Evolutionary conservation across 1,140 invertebrate genomes (phyloP).

Genomic region (Zaprionus nigranus): DNA sequence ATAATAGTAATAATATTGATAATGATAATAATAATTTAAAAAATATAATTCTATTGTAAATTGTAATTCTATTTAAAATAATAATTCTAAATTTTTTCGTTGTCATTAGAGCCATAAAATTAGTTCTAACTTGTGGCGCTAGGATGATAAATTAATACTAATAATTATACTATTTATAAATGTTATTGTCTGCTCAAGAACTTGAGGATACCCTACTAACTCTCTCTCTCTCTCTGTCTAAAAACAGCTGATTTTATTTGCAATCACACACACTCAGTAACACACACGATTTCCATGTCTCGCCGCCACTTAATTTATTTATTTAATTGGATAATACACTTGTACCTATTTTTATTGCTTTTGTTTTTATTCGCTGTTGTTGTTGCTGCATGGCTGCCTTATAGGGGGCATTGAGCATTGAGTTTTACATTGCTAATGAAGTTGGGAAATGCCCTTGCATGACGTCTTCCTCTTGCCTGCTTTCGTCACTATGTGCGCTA

Average conservation of each 20-base stretch:
- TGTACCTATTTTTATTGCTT: slow-evolving; percentile 7
- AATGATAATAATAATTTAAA: too few species aligned
- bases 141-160: too few species aligned
- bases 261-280: background rate
- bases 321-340: slow-evolving; percentile 41
- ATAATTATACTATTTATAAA: too few species aligned
- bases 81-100: too few species aligned
- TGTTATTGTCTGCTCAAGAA: background rate
- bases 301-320: slow-evolving; percentile 28
- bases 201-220: slow-evolving; percentile 1
- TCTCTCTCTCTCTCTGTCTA: background rate
- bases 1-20: too few species aligned
- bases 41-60: too few species aligned
- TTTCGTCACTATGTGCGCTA: slow-evolving; percentile 3
- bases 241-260: too few species aligned
- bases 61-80: too few species aligned
- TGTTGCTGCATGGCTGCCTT: background rate
- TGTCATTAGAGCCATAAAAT: too few species aligned
- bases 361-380: background rate
- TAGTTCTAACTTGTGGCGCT: too few species aligned
- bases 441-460: slow-evolving; percentile 22
- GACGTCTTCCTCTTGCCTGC: slow-evolving; percentile 5
- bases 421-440: slow-evolving; percentile 37
- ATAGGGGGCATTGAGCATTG: slow-evolving; percentile 13
- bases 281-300: slow-evolving; percentile 16